phyloP scores from a whole-genome alignment of 2,888 invertebrate genomes.

The Scaptomyza flava region DNA sequence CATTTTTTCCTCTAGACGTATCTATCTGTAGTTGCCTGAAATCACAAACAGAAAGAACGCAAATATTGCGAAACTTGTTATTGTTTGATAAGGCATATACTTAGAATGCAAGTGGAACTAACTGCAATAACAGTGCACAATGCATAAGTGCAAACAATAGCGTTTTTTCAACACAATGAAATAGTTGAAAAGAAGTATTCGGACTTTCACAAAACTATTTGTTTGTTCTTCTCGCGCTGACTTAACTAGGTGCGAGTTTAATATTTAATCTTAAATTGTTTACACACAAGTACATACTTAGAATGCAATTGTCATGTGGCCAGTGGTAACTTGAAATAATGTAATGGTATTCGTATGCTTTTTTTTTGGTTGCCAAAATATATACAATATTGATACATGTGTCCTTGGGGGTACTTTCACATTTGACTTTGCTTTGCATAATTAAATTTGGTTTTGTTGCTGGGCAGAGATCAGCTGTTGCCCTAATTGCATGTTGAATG shows the following conservation, averaged over 20 bases:
- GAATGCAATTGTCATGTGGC: constrained; percentile 25
- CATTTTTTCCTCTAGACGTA: constrained; percentile 10
- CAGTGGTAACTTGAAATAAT: neutral
- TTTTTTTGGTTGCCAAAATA: neutral
- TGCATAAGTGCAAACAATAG: constrained; percentile 10
- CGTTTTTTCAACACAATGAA: neutral
- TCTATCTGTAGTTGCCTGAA: constrained; percentile 6
- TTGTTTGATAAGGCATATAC: constrained; percentile 62
- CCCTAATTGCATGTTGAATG: constrained; percentile 38
- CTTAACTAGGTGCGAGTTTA: neutral
- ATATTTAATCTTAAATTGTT: neutral
- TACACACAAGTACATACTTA: neutral
- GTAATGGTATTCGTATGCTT: neutral
- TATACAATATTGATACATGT: constrained; percentile 21
- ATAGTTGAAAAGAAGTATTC: constrained; percentile 7
- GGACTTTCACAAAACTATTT: neutral
- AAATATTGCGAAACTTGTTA: constrained; percentile 61
- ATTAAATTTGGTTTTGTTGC: constrained; percentile 45
- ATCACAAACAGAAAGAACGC: constrained; percentile 38
- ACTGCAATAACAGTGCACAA: constrained; percentile 55
- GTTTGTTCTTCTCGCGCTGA: neutral
- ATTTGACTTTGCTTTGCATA: constrained; percentile 52
- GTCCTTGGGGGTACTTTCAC: constrained; percentile 22
- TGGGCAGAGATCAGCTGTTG: neutral
- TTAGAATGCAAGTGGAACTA: constrained; percentile 52